Percentiles rank a stretch among this genome's conserved stretches.
phyloP scores from a whole-genome alignment of 2,888 invertebrate species.

The Drosophila prolongata region DNA sequence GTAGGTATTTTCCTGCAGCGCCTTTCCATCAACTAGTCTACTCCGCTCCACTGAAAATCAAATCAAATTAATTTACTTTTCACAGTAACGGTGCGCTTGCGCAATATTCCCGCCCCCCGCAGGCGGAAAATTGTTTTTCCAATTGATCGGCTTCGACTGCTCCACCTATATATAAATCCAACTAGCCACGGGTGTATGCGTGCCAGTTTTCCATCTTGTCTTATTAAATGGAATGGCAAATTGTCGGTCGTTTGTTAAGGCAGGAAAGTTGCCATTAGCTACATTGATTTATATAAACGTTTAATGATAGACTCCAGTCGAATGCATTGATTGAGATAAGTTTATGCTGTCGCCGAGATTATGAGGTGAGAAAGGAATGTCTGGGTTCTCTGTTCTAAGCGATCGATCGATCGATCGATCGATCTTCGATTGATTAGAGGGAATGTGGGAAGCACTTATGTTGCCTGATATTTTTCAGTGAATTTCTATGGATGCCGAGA shows the following conservation, averaged over 20 bases:
- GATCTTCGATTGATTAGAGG: slow-evolving; percentile 31
- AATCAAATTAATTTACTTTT: slow-evolving; percentile 51
- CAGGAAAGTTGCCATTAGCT: slow-evolving; percentile 70
- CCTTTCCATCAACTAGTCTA: slow-evolving; percentile 31
- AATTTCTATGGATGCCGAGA: slow-evolving; percentile 35
- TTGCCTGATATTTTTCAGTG: slow-evolving; percentile 2
- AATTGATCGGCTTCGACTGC: slow-evolving; percentile 52
- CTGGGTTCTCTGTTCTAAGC: not conserved
- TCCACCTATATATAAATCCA: slow-evolving; percentile 34
- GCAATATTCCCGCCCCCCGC: slow-evolving; percentile 59
- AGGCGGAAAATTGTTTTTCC: slow-evolving; percentile 69
- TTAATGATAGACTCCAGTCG: slow-evolving; percentile 49
- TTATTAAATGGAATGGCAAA: slow-evolving; percentile 56
- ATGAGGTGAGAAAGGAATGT: slow-evolving; percentile 45
- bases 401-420: slow-evolving; percentile 8
- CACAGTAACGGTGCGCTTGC: slow-evolving; percentile 54
- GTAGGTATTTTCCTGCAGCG: slow-evolving; percentile 15
- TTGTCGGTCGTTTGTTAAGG: slow-evolving; percentile 27
- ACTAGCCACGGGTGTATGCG: slow-evolving; percentile 6
- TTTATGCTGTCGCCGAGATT: slow-evolving; percentile 17
- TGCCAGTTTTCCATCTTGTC: slow-evolving; percentile 28
- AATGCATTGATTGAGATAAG: slow-evolving; percentile 25
- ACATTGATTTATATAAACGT: slow-evolving; percentile 70
- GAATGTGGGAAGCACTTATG: slow-evolving; percentile 42
- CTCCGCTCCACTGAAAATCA: slow-evolving; percentile 17